Evolutionary conservation across 2,888 invertebrate species (phyloP), one percentile per base, ranked within the genome.

Genomic region (Platynereis dumerilii): DNA sequence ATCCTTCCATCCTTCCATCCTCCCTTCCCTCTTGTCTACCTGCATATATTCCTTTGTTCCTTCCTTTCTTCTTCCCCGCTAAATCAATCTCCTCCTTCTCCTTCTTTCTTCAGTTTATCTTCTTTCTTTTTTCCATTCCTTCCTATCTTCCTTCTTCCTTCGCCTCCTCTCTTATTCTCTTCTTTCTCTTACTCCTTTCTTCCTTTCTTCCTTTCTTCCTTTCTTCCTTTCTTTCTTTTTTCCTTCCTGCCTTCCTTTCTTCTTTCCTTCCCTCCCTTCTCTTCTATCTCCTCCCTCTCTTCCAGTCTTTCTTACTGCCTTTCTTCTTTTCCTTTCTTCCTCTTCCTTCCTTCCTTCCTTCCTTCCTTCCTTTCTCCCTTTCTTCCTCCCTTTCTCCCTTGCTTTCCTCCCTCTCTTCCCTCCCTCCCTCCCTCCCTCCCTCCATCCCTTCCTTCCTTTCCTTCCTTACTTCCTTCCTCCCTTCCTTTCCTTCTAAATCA

Each of bases 91-190:
- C 42, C 17, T 42, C 42, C 42, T 42, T 12, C 42, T 42, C 42
- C 17, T 17, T 42, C 42, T 42, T 42, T 17, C 42, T 42, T 12
- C 42, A 12, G 12, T 42, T 42, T 17, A 10, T 42, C 10, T 17
- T 42, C 52, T 7, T 22, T n/a, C n/a, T 52, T 52, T n/a, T 22
- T 52, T 15, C 52, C 7, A 17, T 22, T n/a, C 20, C 52, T 52
- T 52, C 52, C 22, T 52, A 12, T 52, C 22, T 20, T 52, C 22
- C 52, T 52, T 15, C 52, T 52, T n/a, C 52, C 22, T 52, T 22
- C 20, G 12, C 52, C 22, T 52, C 10, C 22, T 52, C 52, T 52
- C 22, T 20, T n/a, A 17, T 20, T n/a, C 22, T 20, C 7, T n/a
- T 20, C 22, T n/a, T n/a, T n/a, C 2, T 55, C 17, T 17, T 24